Conservation (phyloP, 2,113 vertebrate genomes). For the Illadopsis cleaveri region DNA sequence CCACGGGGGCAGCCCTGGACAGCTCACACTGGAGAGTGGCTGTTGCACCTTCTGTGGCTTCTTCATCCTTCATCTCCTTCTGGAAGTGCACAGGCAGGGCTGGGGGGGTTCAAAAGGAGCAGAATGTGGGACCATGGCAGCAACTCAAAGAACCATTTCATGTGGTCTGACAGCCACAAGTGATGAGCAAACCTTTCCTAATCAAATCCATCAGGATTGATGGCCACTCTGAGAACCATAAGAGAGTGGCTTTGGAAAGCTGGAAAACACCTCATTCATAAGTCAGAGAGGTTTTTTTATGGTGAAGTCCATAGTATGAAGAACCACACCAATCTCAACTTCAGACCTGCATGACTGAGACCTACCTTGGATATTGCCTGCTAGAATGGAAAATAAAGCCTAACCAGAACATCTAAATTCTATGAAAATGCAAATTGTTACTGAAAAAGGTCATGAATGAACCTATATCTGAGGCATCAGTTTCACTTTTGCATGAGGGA, state of each 20-base stretch:
- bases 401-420: background rate
- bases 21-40: conserved; percentile 77
- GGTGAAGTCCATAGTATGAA: background rate
- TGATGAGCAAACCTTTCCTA: background rate
- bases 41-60: conserved; percentile 39
- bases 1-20: conserved; percentile 65
- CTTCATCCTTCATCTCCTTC: conserved; percentile 70
- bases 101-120: conserved; percentile 39
- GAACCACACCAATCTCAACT: background rate
- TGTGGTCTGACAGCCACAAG: background rate
- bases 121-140: background rate
- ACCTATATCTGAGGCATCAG: background rate
- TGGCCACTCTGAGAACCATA: background rate
- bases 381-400: background rate
- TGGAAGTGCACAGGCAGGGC: conserved; percentile 70
- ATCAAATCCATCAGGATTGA: background rate
- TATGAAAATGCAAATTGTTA: rapidly evolving
- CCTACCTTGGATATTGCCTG: background rate
- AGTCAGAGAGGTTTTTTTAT: background rate
- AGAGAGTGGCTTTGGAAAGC: background rate
- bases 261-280: background rate
- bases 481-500: background rate
- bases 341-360: background rate
- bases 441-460: background rate
- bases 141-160: rapidly evolving